Conservation (phyloP, 2,113 vertebrate species). For the Ahaetulla prasina region DNA sequence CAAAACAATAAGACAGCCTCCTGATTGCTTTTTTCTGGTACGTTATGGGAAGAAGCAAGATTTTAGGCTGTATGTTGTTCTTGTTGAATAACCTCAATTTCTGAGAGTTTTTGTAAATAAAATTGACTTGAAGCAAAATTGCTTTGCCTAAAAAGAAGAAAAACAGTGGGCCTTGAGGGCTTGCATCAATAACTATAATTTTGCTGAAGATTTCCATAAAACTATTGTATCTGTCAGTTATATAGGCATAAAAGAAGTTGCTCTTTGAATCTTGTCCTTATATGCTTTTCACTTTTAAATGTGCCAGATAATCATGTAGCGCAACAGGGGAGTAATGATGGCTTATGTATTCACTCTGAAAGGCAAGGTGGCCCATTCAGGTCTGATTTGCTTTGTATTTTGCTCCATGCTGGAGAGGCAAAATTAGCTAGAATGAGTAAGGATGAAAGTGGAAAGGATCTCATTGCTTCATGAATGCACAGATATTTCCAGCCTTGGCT, state of each 20-base stretch:
- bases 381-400: conserved; percentile 42
- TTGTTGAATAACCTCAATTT: neutral
- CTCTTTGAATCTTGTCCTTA: neutral
- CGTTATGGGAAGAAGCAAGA: neutral
- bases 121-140: neutral
- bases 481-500: conserved; percentile 26
- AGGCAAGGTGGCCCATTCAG: neutral
- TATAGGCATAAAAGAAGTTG: neutral
- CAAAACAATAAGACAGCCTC: neutral
- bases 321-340: neutral
- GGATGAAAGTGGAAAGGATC: conserved; percentile 50
- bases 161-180: neutral
- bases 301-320: neutral
- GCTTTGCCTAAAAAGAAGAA: neutral
- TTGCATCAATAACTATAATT: neutral
- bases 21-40: neutral
- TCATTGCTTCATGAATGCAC: conserved; percentile 43
- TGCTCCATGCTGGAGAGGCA: neutral
- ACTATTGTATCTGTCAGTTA: neutral
- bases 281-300: neutral
- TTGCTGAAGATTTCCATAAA: neutral
- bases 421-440: conserved; percentile 37
- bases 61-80: neutral
- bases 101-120: neutral
- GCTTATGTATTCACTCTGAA: conserved; percentile 1